These are phyloP conservation scores for Carassius gibelio DNA, from an alignment of 2,113 vertebrate genomes.

Conservation along the genomic window DNA sequence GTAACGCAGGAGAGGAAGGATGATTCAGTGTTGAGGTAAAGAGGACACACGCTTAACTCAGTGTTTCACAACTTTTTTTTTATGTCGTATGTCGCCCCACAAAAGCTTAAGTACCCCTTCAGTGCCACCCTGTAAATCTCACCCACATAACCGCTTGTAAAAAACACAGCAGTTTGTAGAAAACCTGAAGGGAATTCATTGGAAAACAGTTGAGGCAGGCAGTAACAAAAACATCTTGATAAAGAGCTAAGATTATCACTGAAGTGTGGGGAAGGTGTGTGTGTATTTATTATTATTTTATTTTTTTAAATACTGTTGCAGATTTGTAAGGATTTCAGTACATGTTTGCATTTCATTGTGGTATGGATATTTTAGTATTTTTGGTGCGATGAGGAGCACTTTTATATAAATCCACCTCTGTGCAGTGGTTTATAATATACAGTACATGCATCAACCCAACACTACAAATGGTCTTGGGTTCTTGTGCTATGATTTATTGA, in stretches of 20 bases:
- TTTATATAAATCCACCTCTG: neutral
- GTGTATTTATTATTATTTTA: too few relatives aligned
- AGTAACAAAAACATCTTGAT: neutral
- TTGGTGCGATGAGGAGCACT: neutral
- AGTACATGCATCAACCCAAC: neutral
- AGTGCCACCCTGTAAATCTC: neutral
- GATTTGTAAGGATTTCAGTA: neutral
- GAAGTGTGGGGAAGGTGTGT: neutral
- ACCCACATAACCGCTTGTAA: neutral
- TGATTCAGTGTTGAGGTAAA: neutral
- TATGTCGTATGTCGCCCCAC: neutral
- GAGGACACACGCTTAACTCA: neutral
- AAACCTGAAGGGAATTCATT: neutral
- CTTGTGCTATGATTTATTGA: neutral
- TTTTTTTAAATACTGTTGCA: neutral
- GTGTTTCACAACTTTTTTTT: neutral
- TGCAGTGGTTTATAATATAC: neutral
- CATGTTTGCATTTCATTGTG: neutral
- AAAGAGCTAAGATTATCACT: neutral
- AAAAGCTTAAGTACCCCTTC: neutral
- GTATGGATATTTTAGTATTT: neutral
- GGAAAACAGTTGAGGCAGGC: neutral
- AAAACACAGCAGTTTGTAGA: neutral
- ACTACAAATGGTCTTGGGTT: neutral
- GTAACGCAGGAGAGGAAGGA: conserved; percentile 26